Conservation (phyloP, 2,888 invertebrate genomes). For the Trachelus tabidus region DNA sequence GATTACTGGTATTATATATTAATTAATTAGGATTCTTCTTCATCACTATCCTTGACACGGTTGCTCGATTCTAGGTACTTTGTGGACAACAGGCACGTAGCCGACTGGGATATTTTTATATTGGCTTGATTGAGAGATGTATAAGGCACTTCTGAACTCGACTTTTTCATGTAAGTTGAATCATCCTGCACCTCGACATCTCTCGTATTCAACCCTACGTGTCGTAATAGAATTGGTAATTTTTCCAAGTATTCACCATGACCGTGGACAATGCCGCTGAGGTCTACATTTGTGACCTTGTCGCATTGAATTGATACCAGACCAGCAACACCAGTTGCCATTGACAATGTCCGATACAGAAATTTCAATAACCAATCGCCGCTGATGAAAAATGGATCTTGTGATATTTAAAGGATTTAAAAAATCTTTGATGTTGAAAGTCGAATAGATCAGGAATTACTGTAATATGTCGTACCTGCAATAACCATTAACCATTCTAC, state of each 20-base stretch:
- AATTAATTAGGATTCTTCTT: not conserved
- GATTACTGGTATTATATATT: not conserved
- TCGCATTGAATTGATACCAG: conserved; percentile 69
- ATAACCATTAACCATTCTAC: conserved; percentile 75
- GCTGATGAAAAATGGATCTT: conserved; percentile 48
- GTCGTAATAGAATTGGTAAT: conserved; percentile 68
- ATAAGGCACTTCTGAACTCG: conserved; percentile 50
- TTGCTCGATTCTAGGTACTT: not conserved
- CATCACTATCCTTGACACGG: not conserved
- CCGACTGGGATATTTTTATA: conserved; percentile 44
- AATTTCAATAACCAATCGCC: conserved; percentile 76
- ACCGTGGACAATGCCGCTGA: conserved; percentile 69
- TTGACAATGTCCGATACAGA: conserved; percentile 73
- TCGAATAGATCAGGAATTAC: not conserved
- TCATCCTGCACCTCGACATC: conserved; percentile 40
- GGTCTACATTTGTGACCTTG: conserved; percentile 72
- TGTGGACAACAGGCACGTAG: conserved; percentile 36
- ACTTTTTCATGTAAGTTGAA: conserved; percentile 50
- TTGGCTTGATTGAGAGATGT: conserved; percentile 12
- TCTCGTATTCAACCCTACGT: conserved; percentile 56
- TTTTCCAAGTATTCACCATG: conserved; percentile 72
- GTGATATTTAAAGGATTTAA: not conserved
- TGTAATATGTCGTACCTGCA: conserved; percentile 64
- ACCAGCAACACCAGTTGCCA: conserved; percentile 72
- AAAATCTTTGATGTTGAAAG: not conserved